A percentile compares a stretch with the other conserved stretches of the same genome.
Evolutionary conservation across 2,113 vertebrate genomes (phyloP).

Genomic region (Phodopus roborovskii): DNA sequence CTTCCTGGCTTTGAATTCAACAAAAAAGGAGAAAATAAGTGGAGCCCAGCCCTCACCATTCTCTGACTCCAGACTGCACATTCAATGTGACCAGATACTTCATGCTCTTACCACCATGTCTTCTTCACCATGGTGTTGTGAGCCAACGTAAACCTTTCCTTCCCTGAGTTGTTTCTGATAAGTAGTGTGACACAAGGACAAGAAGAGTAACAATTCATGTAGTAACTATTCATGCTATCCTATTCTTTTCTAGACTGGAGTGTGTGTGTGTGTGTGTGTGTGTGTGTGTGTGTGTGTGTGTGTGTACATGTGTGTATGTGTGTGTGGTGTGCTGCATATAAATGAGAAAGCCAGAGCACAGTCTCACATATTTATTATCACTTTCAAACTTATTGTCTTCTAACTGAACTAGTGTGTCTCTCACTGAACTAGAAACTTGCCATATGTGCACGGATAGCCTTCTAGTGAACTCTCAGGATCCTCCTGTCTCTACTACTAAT

Average conservation of each 20-base stretch:
- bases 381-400: neutral
- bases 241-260: neutral
- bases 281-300: neutral
- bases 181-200: neutral
- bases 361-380: neutral
- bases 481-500: neutral
- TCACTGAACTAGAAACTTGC: neutral
- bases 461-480: neutral
- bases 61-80: neutral
- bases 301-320: neutral
- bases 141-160: neutral
- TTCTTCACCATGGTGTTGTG: neutral
- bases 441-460: neutral
- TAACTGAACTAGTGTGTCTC: too few species aligned
- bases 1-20: neutral
- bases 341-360: neutral
- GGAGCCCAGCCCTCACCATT: neutral
- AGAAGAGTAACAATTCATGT: neutral
- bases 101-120: neutral
- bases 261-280: neutral
- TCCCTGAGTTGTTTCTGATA: neutral
- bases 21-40: neutral
- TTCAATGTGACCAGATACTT: too few species aligned
- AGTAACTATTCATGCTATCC: neutral
- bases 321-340: neutral